These are phyloP conservation scores for Accipiter minullus DNA, from an alignment of 2,797 vertebrate genomes.

Conservation along the genomic window DNA sequence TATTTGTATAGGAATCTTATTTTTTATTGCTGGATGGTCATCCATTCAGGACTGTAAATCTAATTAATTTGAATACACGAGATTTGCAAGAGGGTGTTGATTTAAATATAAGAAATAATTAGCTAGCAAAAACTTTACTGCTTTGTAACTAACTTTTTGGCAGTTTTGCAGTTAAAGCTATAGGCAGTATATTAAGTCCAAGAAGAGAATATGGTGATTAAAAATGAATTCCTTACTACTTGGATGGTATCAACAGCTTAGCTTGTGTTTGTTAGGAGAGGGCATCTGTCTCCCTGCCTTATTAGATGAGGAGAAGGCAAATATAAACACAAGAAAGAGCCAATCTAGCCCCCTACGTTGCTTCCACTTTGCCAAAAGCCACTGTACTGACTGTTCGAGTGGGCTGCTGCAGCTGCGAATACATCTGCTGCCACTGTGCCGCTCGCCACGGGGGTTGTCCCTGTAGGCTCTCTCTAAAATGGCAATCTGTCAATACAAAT, in stretches of 20 bases:
- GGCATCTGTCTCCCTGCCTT: background rate
- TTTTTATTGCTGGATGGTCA: background rate
- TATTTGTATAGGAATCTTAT: background rate
- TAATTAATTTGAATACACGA: background rate
- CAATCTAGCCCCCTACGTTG: background rate
- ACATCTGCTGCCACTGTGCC: conserved; percentile 51
- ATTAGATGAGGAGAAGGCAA: conserved; percentile 17
- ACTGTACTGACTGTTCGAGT: background rate
- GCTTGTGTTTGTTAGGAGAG: background rate
- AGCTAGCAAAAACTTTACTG: background rate
- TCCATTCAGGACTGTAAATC: background rate
- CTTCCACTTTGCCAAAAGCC: conserved; percentile 34
- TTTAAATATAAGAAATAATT: background rate
- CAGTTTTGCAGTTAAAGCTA: background rate
- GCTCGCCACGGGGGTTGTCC: background rate
- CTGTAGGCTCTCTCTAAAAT: background rate
- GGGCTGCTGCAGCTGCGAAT: conserved; percentile 57
- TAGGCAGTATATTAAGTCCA: background rate
- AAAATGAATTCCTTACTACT: background rate
- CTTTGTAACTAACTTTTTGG: background rate
- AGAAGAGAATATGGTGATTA: background rate
- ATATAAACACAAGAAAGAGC: conserved; percentile 27
- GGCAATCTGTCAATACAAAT: conserved; percentile 19
- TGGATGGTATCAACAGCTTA: background rate
- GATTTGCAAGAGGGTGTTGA: background rate